These are phyloP conservation scores for Columba janthina DNA, from an alignment of 2,113 vertebrate species.

Conservation along the genomic window DNA sequence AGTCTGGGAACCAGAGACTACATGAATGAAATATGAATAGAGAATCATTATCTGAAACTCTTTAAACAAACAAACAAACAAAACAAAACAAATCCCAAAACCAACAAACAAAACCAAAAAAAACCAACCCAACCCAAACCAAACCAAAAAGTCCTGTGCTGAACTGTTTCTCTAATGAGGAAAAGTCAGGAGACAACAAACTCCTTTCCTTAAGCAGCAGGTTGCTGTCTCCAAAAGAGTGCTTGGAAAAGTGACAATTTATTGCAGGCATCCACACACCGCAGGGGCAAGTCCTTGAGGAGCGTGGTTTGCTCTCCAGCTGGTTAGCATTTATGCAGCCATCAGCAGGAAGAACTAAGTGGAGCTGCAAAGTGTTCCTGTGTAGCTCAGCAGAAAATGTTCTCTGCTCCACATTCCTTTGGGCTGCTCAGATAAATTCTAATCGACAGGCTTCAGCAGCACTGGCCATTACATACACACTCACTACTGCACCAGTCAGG, in stretches of 20 bases:
- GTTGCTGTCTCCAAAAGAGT: not conserved
- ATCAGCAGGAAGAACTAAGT: slow-evolving; percentile 17
- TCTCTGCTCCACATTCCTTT: not conserved
- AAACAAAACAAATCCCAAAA: too few species aligned
- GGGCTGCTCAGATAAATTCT: slow-evolving; percentile 14
- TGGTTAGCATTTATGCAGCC: not conserved
- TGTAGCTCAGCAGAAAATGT: slow-evolving; percentile 37
- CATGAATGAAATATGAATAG: not conserved
- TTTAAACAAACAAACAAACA: not conserved
- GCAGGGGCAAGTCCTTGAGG: not conserved
- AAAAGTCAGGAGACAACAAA: not conserved
- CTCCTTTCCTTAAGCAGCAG: not conserved
- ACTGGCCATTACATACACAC: not conserved
- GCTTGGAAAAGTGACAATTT: not conserved
- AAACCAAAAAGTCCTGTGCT: not conserved
- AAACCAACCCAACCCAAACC: too few species aligned
- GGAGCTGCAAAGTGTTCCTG: not conserved
- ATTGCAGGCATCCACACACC: not conserved
- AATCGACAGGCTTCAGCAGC: not conserved
- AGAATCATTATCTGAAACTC: not conserved
- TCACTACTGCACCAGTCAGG: not conserved
- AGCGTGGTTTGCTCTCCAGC: not conserved
- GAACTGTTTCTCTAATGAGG: not conserved
- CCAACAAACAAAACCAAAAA: too few species aligned
- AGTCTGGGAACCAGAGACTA: not conserved